Base-by-base conservation (phyloP, 2,888 invertebrate genomes). In the Scaptomyza tumidula region DNA sequence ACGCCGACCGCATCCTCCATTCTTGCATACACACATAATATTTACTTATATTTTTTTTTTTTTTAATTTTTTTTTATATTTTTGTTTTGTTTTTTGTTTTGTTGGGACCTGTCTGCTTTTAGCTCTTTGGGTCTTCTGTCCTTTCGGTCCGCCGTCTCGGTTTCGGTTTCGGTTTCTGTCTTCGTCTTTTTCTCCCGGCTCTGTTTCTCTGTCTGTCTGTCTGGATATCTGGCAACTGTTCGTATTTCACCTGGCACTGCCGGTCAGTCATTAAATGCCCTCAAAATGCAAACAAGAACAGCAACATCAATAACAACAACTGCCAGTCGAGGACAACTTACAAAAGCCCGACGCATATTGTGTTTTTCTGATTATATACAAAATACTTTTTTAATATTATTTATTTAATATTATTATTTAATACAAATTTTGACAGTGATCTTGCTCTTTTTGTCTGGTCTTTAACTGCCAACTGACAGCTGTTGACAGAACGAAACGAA, bases 241-340 rank as follows among this genome's bases (percentile, higher is more conserved):
- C 71, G 84, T 86, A 78, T 84, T 88, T 89, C 89, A 89, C 87
- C 89, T 86, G 89, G 89, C 84, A 79, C 60, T 61, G 75, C 48
- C 75, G 57, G 49, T 72, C 78, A 80, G 89, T 88, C 88, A 84
- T 88, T 83, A 88, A 88, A 86, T 86, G 80, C 88, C 77, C 83
- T 71, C 75, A 69, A 82, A 82, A 85, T 85, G 72, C 88, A 88
- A 82, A 71, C 88, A 78, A 75, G 61, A 79, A 71, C 83, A 78
- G 70, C 66, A 79, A 69, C 76, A 65, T 33, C 54, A 61, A 64
- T 29, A 64, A 45, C 53, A 49, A 45, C 41, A 53, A 56, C 72
- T 59, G 37, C 41, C 48, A 27, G 55, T 62, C 75, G 75, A 75
- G 78, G 78, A 78, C 80, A 78, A 53, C 54, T 59, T 59, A 57